Evolutionary conservation across 2,113 vertebrate genomes (phyloP), one percentile per base, ranked within the genome.

Genomic region (Himantopus leucocephalus): DNA sequence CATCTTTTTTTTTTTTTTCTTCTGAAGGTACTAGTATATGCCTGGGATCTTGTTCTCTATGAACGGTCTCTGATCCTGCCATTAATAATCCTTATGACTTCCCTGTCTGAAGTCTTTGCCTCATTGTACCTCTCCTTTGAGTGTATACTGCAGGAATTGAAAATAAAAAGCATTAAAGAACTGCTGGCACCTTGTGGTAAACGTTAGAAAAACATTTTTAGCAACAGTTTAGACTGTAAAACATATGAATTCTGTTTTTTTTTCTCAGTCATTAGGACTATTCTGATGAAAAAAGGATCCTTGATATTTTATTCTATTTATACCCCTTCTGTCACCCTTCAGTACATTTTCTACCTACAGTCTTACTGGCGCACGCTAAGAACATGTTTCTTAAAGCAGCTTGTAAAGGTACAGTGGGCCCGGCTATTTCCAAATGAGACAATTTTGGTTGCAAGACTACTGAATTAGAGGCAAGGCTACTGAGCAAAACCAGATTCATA

Each of bases 151-250:
- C 63, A 94, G 55, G 82, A 96, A 96, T 55, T 73, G 72, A 91
- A 93, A 93, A 96, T 78, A 94, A 96, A 94, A 90, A 94, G 79
- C 68, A 84, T 97, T 96, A 96, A 97, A 97, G 95, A 97, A 92
- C 93, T 97, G 97, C 97, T 97, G 97, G 97, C 97, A 97, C 96
- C 97, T 97, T 97, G 97, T 97, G 97, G 96, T 95, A 97, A 96
- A 96, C 74, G 91, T 87, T 87, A 97, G 96, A 97, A 97, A 94
- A 97, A 95, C 95, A 95, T 97, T 97, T 97, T 90, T 93, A 95
- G 67, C 48, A 90, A 68, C 72, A 82, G 55, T 91, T 96, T 89
- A 53, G 62, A 64, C 75, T 68, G 60, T 87, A 82, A 94, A 94
- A 66, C 14, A 23, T 48, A 39, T 0, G 23, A 85, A 64, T 92